Percentiles rank a stretch among this genome's conserved stretches.
phyloP scores from a whole-genome alignment of 2,888 invertebrate species.

The Rhorus exstirpatorius region DNA sequence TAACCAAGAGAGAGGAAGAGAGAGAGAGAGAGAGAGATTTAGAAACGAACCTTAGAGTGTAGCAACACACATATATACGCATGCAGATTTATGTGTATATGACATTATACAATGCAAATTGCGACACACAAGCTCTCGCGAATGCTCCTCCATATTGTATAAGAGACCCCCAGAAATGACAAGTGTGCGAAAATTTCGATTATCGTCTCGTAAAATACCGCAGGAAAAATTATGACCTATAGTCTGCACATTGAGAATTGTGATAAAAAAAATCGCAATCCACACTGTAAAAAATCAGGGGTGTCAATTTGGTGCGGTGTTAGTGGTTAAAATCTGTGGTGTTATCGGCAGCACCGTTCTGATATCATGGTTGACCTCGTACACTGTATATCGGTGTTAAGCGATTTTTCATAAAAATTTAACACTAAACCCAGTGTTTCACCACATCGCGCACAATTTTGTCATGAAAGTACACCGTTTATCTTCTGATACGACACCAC shows the following conservation, averaged over 20 bases:
- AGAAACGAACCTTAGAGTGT: constrained; percentile 27
- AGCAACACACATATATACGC: not conserved
- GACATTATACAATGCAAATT: constrained; percentile 22
- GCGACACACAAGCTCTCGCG: constrained; percentile 48
- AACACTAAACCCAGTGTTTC: no score
- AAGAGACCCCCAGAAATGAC: constrained; percentile 17
- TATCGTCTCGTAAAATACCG: not conserved
- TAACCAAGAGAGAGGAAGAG: constrained; percentile 28
- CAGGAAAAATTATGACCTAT: not conserved
- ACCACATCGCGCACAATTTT: no score
- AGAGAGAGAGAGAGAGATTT: constrained; percentile 31
- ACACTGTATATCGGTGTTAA: no score
- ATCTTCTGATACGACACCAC: no score
- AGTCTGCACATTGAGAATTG: not conserved
- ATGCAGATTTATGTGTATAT: not conserved
- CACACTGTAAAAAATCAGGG: no score
- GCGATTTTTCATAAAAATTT: no score
- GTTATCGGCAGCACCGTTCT: no score
- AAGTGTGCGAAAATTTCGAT: constrained; percentile 31
- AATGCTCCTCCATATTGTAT: not conserved
- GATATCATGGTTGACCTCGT: no score
- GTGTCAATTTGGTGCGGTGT: no score
- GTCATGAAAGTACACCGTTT: no score
- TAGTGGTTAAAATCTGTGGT: no score
- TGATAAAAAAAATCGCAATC: not conserved